Evolutionary conservation across 2,888 invertebrate species (phyloP).

Genomic region (Agriotes lineatus): DNA sequence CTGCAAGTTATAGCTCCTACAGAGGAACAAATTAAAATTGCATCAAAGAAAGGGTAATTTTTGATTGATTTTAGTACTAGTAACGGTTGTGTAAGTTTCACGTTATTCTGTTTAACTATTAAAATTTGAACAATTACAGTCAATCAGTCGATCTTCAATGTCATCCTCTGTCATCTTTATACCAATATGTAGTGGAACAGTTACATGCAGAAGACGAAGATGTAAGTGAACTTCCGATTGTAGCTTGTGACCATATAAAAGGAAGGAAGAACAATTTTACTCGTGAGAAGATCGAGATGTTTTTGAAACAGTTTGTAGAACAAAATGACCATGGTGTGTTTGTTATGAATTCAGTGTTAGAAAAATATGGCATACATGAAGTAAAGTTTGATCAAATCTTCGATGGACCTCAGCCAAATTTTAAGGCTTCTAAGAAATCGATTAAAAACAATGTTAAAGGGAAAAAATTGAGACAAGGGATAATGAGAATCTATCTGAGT

Average conservation of each 20-base stretch:
- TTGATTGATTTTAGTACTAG: slow-evolving; percentile 51
- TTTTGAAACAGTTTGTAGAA: slow-evolving; percentile 85
- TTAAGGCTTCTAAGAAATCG: slow-evolving; percentile 71
- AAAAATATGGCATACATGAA: slow-evolving; percentile 76
- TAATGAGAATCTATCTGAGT: slow-evolving; percentile 75
- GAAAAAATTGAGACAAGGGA: slow-evolving; percentile 74
- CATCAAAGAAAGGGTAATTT: slow-evolving; percentile 47
- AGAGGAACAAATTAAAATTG: slow-evolving; percentile 65
- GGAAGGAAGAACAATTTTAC: slow-evolving; percentile 84
- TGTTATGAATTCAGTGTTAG: slow-evolving; percentile 73
- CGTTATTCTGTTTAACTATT: too few species aligned
- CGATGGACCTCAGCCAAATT: slow-evolving; percentile 83
- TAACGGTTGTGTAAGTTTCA: slow-evolving; percentile 45
- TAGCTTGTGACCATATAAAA: slow-evolving; percentile 78
- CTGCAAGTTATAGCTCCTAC: slow-evolving; percentile 77
- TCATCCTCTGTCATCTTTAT: slow-evolving; percentile 68
- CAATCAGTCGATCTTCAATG: slow-evolving; percentile 53
- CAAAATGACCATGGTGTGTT: slow-evolving; percentile 74
- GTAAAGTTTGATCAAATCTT: slow-evolving; percentile 85
- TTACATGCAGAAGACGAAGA: slow-evolving; percentile 70
- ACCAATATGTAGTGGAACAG: slow-evolving; percentile 84
- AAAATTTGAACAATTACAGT: too few species aligned
- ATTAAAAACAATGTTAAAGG: slow-evolving; percentile 61
- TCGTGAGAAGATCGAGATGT: slow-evolving; percentile 85
- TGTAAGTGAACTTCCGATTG: slow-evolving; percentile 73